phyloP scores from a whole-genome alignment of 1,140 invertebrate genomes.

The Gerris buenoi region DNA sequence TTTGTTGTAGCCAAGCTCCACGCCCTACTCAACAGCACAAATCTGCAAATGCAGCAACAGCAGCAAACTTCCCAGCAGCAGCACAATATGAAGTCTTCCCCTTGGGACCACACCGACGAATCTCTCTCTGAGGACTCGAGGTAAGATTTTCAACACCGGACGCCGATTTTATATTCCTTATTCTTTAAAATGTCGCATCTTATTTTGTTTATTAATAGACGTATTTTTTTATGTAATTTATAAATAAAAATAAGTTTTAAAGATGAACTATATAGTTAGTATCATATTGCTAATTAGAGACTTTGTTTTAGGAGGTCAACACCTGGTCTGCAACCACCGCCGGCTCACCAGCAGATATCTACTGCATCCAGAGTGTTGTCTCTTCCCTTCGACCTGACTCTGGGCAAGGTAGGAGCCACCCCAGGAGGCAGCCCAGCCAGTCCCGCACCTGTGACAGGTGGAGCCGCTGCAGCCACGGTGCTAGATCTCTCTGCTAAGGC shows the following conservation, averaged over 20 bases:
- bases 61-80: slow-evolving; percentile 21
- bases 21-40: slow-evolving; percentile 61
- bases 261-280: neutral
- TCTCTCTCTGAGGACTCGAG: slow-evolving; percentile 40
- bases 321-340: slow-evolving; percentile 44
- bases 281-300: slow-evolving; percentile 19
- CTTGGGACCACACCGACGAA: slow-evolving; percentile 39
- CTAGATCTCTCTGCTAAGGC: slow-evolving; percentile 16
- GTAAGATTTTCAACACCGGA: slow-evolving; percentile 11
- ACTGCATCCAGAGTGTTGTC: slow-evolving; percentile 28
- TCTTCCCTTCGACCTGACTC: slow-evolving; percentile 38
- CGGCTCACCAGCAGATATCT: slow-evolving; percentile 48
- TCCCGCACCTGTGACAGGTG: neutral
- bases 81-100: slow-evolving; percentile 20
- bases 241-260: neutral
- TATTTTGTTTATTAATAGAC: neutral
- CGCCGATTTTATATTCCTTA: neutral
- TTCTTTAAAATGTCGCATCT: neutral
- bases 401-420: neutral
- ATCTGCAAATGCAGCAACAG: slow-evolving; percentile 29
- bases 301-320: slow-evolving; percentile 18
- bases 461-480: neutral
- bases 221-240: neutral
- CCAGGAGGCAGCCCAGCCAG: neutral
- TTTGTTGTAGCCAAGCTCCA: slow-evolving; percentile 56